These are phyloP conservation scores for Napeogenes inachia DNA, from an alignment of 2,888 invertebrate species.

Conservation along the genomic window DNA sequence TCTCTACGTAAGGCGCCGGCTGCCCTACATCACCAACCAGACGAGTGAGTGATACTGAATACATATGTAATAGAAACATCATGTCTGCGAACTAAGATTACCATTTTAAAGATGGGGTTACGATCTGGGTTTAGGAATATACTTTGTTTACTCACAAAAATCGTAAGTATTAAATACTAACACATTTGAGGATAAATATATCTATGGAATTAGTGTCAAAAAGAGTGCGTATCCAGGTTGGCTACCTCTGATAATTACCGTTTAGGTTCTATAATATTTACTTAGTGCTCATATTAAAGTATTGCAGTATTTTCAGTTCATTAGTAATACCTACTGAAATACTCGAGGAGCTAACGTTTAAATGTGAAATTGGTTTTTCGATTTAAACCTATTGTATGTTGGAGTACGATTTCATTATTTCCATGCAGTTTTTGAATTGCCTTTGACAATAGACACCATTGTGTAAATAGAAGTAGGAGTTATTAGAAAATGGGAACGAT, in stretches of 20 bases:
- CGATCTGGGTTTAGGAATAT: too few species aligned
- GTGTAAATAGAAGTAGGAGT: constrained; percentile 9
- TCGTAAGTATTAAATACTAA: background rate
- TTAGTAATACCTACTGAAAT: background rate
- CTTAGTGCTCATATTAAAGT: too few species aligned
- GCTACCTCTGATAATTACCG: too few species aligned
- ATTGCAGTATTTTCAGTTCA: too few species aligned
- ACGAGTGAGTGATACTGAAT: constrained; percentile 16
- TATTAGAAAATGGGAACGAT: too few species aligned
- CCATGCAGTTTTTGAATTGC: background rate
- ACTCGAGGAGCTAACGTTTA: constrained; percentile 1
- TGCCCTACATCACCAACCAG: constrained; percentile 31
- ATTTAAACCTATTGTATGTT: background rate
- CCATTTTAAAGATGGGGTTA: background rate
- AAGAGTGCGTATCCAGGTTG: too few species aligned
- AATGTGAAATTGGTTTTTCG: constrained; percentile 9
- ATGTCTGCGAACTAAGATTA: constrained; percentile 4
- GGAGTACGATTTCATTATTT: background rate
- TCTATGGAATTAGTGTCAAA: too few species aligned
- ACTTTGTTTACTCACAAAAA: background rate
- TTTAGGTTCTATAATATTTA: too few species aligned
- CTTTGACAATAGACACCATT: background rate
- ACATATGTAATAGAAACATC: constrained; percentile 3
- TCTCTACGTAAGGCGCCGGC: constrained; percentile 46
- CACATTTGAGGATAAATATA: too few species aligned